phyloP scores from a whole-genome alignment of 1,140 invertebrate species.

The Propsilocerus akamusi region DNA sequence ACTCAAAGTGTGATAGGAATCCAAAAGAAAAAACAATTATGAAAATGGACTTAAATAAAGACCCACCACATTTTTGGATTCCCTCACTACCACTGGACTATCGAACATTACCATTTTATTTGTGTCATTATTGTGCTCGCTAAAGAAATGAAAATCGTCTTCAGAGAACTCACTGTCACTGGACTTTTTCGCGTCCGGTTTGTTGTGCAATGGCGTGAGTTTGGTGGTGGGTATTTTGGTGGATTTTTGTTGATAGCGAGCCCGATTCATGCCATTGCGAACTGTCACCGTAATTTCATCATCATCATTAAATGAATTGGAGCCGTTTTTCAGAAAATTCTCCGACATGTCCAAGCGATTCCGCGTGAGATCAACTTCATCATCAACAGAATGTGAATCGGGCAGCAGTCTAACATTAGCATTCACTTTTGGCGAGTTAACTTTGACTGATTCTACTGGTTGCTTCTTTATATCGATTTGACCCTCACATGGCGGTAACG shows the following conservation, averaged over 20 bases:
- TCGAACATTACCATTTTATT: slow-evolving; percentile 1
- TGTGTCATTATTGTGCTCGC: background rate
- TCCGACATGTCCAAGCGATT: slow-evolving; percentile 18
- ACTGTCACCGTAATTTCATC: slow-evolving; percentile 22
- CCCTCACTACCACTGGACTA: background rate
- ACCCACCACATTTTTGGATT: background rate
- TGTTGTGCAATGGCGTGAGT: slow-evolving; percentile 8
- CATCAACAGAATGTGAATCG: slow-evolving; percentile 18
- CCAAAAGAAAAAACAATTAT: background rate
- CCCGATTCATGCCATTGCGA: slow-evolving; percentile 22
- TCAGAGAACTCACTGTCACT: background rate
- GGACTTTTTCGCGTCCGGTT: background rate
- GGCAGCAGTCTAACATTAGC: slow-evolving; percentile 25
- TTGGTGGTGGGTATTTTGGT: slow-evolving; percentile 7
- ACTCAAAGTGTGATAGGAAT: background rate
- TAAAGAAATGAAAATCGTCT: background rate
- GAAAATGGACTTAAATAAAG: background rate
- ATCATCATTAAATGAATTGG: slow-evolving; percentile 20
- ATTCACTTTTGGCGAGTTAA: slow-evolving; percentile 18
- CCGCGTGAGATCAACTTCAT: slow-evolving; percentile 14
- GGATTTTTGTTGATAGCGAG: slow-evolving; percentile 23
- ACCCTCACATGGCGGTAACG: slow-evolving; percentile 26
- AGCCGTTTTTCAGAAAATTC: slow-evolving; percentile 12
- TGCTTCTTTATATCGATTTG: slow-evolving; percentile 19
- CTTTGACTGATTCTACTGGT: slow-evolving; percentile 11